Evolutionary conservation across 2,888 invertebrate species (phyloP).

Genomic region (Acrobasis repandana): DNA sequence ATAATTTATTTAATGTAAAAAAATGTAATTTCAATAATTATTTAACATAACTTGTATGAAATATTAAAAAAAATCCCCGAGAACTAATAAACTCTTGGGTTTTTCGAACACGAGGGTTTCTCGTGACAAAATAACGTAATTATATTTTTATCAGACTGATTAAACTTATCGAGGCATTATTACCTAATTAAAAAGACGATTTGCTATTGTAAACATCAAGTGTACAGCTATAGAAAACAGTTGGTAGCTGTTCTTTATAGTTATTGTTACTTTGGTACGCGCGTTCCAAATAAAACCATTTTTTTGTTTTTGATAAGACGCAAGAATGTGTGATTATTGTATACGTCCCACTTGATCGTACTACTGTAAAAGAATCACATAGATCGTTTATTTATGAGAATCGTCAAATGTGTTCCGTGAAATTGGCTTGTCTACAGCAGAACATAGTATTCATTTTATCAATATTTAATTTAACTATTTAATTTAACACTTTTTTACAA

Average conservation of each 20-base stretch:
- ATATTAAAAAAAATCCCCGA: neutral
- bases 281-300: neutral
- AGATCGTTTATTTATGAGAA: no score
- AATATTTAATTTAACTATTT: no score
- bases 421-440: no score
- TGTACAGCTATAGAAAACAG: neutral
- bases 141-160: constrained; percentile 14
- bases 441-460: no score
- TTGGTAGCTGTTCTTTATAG: neutral
- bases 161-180: neutral
- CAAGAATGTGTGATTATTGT: no score
- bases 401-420: no score
- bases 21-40: neutral
- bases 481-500: no score
- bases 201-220: constrained; percentile 2
- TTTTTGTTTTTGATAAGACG: neutral
- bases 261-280: neutral
- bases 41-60: neutral
- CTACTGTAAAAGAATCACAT: no score
- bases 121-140: constrained; percentile 7
- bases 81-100: neutral
- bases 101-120: neutral
- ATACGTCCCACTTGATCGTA: no score
- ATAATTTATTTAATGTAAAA: no score
- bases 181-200: constrained; percentile 8